Evolutionary conservation across 1,140 invertebrate genomes (phyloP).

Genomic region (Cotesia vestalis): DNA sequence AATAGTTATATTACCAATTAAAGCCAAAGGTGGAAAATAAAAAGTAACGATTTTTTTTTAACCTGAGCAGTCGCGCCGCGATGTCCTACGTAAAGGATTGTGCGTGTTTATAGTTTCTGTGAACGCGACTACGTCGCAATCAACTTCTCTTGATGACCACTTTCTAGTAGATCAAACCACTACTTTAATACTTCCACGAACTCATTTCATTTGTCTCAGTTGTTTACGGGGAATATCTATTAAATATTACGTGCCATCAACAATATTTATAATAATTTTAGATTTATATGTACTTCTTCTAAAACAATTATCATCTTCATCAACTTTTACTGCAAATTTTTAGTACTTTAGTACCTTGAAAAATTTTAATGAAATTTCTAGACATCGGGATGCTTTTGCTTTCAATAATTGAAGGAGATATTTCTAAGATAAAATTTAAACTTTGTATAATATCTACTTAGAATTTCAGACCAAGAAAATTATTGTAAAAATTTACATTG

Average conservation of each 20-base stretch:
- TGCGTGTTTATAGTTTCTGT: conserved; percentile 49
- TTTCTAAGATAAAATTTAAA: too few relatives aligned
- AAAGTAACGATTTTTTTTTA: conserved; percentile 29
- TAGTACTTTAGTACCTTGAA: too few relatives aligned
- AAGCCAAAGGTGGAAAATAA: neutral
- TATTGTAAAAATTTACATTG: too few relatives aligned
- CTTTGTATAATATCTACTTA: too few relatives aligned
- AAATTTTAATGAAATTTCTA: too few relatives aligned
- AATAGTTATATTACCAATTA: neutral
- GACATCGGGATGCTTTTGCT: too few relatives aligned
- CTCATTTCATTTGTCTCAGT: conserved; percentile 29
- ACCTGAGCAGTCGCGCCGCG: neutral
- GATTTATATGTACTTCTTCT: conserved; percentile 6
- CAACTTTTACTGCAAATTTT: too few relatives aligned
- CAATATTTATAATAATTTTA: conserved; percentile 4
- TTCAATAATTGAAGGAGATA: too few relatives aligned
- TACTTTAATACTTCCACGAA: conserved; percentile 34
- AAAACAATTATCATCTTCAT: too few relatives aligned
- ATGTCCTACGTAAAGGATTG: conserved; percentile 23
- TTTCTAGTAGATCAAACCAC: conserved; percentile 39
- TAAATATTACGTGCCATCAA: neutral
- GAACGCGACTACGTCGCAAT: conserved; percentile 42
- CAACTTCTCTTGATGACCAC: conserved; percentile 42
- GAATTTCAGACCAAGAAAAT: too few relatives aligned
- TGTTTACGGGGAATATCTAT: conserved; percentile 9